A percentile compares a stretch with the other conserved stretches of the same genome.
These are phyloP conservation scores for Apogon hyalosoma DNA, from an alignment of 2,797 vertebrate genomes.

Conservation along the genomic window DNA sequence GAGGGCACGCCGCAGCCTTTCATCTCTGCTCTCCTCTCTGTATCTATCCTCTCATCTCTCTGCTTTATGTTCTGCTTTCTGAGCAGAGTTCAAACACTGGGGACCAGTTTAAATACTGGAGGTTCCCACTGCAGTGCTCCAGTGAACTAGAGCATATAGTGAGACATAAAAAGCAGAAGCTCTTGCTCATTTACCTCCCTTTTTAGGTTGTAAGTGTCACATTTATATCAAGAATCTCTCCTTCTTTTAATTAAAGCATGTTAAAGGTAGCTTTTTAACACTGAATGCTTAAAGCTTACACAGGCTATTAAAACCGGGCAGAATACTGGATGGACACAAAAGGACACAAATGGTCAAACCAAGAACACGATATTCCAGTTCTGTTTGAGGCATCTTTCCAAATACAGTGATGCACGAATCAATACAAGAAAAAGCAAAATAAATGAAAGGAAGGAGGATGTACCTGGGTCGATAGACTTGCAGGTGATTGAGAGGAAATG, in stretches of 20 bases:
- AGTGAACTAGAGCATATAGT: conserved; percentile 69
- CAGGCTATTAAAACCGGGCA: not conserved
- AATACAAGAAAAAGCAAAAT: conserved; percentile 70
- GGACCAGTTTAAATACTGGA: conserved; percentile 78
- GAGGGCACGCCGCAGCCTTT: conserved; percentile 74
- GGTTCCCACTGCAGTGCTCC: conserved; percentile 69
- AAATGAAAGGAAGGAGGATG: conserved; percentile 73
- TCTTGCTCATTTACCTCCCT: conserved; percentile 22
- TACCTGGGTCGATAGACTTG: conserved; percentile 74
- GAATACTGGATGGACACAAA: conserved; percentile 27
- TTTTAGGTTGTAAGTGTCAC: conserved; percentile 24
- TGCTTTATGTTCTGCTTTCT: conserved; percentile 78
- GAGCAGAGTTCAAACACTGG: conserved; percentile 78
- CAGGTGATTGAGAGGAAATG: conserved; percentile 76
- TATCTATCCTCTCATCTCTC: conserved; percentile 70
- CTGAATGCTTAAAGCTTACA: conserved; percentile 28
- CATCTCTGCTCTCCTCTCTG: conserved; percentile 68
- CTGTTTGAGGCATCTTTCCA: conserved; percentile 57
- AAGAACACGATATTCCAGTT: conserved; percentile 68
- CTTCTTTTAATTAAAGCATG: conserved; percentile 47
- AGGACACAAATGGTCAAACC: conserved; percentile 63
- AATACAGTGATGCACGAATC: conserved; percentile 73
- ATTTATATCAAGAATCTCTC: conserved; percentile 32
- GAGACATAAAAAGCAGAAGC: conserved; percentile 64
- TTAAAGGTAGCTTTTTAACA: conserved; percentile 30